A percentile compares a stretch with the other conserved stretches of the same genome.
Conservation (phyloP, 2,797 vertebrate genomes). For the Molossus molossus region DNA sequence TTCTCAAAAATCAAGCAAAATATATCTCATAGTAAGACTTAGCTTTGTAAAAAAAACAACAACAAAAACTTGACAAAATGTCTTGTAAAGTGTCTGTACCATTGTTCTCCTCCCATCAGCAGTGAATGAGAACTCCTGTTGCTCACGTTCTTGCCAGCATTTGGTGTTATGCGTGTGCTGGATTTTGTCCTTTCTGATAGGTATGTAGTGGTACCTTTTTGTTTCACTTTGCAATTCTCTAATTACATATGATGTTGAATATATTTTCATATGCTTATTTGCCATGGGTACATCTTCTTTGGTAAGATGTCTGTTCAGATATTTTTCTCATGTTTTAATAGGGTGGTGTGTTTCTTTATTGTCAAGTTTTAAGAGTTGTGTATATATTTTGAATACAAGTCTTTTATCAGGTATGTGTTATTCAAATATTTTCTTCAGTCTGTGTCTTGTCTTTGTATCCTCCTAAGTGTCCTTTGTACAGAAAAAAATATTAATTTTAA, state of each 20-base stretch:
- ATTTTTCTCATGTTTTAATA: neutral
- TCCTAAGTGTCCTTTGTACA: neutral
- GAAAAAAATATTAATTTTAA: neutral
- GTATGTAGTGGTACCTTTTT: neutral
- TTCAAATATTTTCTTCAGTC: neutral
- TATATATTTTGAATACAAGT: neutral
- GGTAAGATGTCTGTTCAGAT: neutral
- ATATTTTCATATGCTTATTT: neutral
- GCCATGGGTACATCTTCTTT: neutral
- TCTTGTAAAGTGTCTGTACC: neutral
- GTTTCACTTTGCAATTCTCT: neutral
- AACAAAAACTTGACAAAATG: neutral
- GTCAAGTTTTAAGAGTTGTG: neutral
- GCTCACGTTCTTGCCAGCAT: neutral
- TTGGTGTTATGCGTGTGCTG: neutral
- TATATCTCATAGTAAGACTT: neutral
- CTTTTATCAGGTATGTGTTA: neutral
- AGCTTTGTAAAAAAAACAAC: neutral
- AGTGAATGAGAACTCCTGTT: neutral
- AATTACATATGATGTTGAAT: neutral
- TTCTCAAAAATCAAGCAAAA: slow-evolving; percentile 45
- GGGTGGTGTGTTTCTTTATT: neutral
- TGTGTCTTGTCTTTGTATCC: neutral
- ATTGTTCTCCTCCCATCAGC: neutral
- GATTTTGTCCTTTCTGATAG: neutral